A percentile compares a stretch with the other conserved stretches of the same genome.
phyloP scores from a whole-genome alignment of 1,140 invertebrate genomes.

The Parapsyche elsis region DNA sequence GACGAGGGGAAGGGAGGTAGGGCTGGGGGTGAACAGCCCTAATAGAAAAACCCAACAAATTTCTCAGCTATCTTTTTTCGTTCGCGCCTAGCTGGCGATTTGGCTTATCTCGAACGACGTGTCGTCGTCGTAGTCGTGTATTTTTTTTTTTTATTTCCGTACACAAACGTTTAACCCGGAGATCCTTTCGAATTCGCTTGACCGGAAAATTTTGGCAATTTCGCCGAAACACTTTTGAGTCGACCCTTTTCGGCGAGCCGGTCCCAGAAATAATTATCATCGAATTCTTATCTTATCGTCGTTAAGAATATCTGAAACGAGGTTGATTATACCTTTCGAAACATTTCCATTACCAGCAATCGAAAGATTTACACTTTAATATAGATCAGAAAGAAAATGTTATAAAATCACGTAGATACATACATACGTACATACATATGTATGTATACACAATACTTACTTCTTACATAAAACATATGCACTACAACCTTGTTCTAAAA shows the following conservation, averaged over 20 bases:
- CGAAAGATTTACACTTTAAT: too few species aligned
- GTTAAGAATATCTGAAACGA: too few species aligned
- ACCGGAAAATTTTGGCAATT: slow-evolving; percentile 18
- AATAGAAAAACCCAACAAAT: slow-evolving; percentile 45
- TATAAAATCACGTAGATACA: background rate
- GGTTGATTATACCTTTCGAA: too few species aligned
- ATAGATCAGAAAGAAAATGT: background rate
- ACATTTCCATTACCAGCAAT: too few species aligned
- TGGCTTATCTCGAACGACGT: slow-evolving; percentile 47
- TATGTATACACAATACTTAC: too few species aligned
- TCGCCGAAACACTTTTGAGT: background rate
- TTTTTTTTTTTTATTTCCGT: slow-evolving; percentile 38
- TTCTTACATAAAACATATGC: too few species aligned
- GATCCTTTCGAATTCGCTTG: slow-evolving; percentile 11
- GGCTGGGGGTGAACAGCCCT: slow-evolving; percentile 26
- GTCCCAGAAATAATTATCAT: too few species aligned
- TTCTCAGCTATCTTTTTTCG: slow-evolving; percentile 41
- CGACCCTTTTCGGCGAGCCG: background rate
- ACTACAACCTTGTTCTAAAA: slow-evolving; percentile 6
- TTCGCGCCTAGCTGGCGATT: slow-evolving; percentile 35
- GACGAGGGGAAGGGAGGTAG: background rate
- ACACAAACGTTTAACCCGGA: slow-evolving; percentile 25
- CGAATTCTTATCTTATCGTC: too few species aligned
- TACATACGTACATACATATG: too few species aligned
- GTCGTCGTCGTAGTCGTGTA: slow-evolving; percentile 43